These are phyloP conservation scores for Periparus ater DNA, from an alignment of 2,797 vertebrate genomes.

Conservation along the genomic window DNA sequence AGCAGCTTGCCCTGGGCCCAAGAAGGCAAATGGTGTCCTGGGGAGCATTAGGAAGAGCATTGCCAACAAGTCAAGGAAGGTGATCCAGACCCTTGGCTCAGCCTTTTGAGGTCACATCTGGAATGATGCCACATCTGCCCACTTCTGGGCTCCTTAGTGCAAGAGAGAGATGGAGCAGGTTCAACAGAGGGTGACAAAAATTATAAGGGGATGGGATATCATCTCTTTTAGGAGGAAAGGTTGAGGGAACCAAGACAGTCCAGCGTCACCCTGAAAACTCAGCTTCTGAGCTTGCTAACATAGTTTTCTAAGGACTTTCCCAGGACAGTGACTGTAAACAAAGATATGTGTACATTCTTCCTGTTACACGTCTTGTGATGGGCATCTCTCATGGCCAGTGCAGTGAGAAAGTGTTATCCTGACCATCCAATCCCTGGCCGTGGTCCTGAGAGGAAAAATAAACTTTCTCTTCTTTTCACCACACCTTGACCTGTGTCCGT, in stretches of 20 bases:
- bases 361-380: too few relatives aligned
- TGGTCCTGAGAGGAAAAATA: too few relatives aligned
- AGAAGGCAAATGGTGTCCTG: not conserved
- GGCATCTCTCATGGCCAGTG: too few relatives aligned
- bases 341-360: too few relatives aligned
- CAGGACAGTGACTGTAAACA: too few relatives aligned
- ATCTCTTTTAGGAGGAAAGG: not conserved
- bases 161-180: rapidly evolving
- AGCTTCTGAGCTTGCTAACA: too few relatives aligned
- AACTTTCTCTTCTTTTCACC: too few relatives aligned
- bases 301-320: too few relatives aligned
- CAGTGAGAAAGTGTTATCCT: too few relatives aligned
- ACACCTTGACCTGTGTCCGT: too few relatives aligned
- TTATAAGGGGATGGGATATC: not conserved
- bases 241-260: not conserved
- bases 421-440: too few relatives aligned
- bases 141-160: not conserved
- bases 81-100: not conserved
- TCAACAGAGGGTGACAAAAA: not conserved
- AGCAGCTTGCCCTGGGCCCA: not conserved
- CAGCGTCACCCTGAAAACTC: too few relatives aligned
- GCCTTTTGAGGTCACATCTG: not conserved
- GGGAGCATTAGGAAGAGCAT: rapidly evolving
- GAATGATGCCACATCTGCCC: not conserved
- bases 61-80: rapidly evolving